Evolutionary conservation across 2,797 vertebrate genomes (phyloP).

Genomic region (Eutrigla gurnardus): DNA sequence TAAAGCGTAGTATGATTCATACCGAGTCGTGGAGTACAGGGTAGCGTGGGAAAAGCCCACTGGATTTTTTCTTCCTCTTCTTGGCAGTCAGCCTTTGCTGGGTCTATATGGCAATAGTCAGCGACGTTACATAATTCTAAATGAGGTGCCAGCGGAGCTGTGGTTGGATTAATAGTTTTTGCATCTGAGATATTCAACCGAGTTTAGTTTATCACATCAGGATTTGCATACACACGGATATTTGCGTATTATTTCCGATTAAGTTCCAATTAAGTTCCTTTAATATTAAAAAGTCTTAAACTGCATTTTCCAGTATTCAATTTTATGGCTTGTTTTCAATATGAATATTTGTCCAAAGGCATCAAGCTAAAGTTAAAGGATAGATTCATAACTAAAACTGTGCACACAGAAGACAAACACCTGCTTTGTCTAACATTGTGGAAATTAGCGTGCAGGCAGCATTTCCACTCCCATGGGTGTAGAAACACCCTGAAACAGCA

Average conservation of each 20-base stretch:
- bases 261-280: no score
- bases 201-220: neutral
- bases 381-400: no score
- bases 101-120: neutral
- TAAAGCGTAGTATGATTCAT: constrained; percentile 49
- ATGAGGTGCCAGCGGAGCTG: neutral
- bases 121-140: neutral
- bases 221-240: neutral
- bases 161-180: neutral
- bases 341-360: neutral
- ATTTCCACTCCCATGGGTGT: neutral
- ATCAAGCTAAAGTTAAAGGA: neutral
- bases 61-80: neutral
- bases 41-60: constrained; percentile 37
- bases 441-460: neutral
- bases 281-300: neutral
- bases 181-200: neutral
- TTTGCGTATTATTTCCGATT: no score
- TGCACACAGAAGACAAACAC: no score
- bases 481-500: neutral
- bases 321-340: neutral
- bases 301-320: neutral
- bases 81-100: constrained; percentile 11
- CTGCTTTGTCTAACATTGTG: neutral
- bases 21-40: constrained; percentile 25